These are phyloP conservation scores for Eugnorisma glareosa DNA, from an alignment of 2,888 invertebrate genomes.

Conservation along the genomic window DNA sequence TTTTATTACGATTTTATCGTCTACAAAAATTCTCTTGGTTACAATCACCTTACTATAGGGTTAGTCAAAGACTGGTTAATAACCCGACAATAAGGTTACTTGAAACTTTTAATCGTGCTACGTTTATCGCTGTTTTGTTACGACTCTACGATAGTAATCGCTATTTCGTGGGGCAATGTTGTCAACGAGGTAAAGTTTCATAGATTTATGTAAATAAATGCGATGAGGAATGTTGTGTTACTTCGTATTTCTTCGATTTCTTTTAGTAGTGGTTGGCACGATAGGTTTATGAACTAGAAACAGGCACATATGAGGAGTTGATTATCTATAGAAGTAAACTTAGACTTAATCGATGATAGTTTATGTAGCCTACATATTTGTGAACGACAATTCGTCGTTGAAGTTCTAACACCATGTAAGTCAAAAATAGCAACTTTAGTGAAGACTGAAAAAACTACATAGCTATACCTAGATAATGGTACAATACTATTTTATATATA, in stretches of 20 bases:
- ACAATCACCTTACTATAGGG: conserved; percentile 57
- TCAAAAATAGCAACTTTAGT: too few species aligned
- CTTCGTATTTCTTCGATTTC: conserved; percentile 20
- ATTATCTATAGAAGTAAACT: conserved; percentile 2
- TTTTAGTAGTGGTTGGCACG: conserved; percentile 35
- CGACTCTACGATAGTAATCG: conserved; percentile 68
- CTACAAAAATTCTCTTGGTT: conserved; percentile 77
- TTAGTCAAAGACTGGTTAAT: conserved; percentile 77
- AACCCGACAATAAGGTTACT: conserved; percentile 82
- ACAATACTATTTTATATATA: too few species aligned
- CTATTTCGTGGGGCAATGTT: conserved; percentile 46
- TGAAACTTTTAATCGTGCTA: conserved; percentile 81
- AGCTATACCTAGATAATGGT: too few species aligned
- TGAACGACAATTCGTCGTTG: background rate
- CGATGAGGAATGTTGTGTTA: conserved; percentile 34
- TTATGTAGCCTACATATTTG: background rate
- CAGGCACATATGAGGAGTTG: conserved; percentile 17
- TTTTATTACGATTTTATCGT: conserved; percentile 75
- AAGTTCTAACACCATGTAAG: too few species aligned
- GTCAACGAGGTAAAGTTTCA: conserved; percentile 33
- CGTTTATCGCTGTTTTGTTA: conserved; percentile 76
- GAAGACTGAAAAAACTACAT: too few species aligned
- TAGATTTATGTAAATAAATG: conserved; percentile 54
- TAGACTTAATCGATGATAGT: background rate
- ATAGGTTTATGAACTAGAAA: conserved; percentile 29